Base-by-base conservation (phyloP, 2,113 vertebrate genomes). In the Microcebus murinus region DNA sequence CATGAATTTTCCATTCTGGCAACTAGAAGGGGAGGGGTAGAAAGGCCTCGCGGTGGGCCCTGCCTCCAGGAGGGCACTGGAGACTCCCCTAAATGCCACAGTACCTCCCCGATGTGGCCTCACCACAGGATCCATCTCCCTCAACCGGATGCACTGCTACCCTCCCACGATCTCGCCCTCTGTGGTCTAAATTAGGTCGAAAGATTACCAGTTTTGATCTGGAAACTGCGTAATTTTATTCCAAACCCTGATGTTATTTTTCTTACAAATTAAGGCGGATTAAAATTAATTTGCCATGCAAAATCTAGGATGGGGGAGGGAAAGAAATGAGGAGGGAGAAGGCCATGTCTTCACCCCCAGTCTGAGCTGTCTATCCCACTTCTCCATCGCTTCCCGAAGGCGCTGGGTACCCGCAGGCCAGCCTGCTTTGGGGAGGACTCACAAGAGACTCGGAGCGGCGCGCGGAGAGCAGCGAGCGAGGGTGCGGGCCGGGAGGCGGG, bases 1-100 rank as follows among this genome's bases (percentile, higher is more conserved):
- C 87, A 42, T 87, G 89, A 81, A 96, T 96, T 97, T 97, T 97
- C 97, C 97, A 93, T 93, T 95, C 80, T 87, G 96, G 91, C 89
- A 95, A 70, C 91, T 65, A 27, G 39, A 70, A 87, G 52, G 48
- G 50, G 83, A 39, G 20, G 52, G 67, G 48, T 34, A 55, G 87
- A 77, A 61, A 63, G 63, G 82, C 70, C 27, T 52, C 34, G 55
- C 1, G 34, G 36, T 39, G 50, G 82, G 79, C 21, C 76, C 67
- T 48, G 39, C 39, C 65, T 93, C n/a, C 21, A 50, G 74, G 55
- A 76, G 57, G 52, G 80, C 87, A 59, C 82, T 23, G 34, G 70
- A 83, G 36, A 88, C 42, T 70, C 65, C 77, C 67, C 65, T 61
- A 29, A 74, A 48, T 5, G 8, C 36, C 77, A 57, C 74, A 23